These are phyloP conservation scores for Phoxinus dragarum DNA, from an alignment of 2,797 vertebrate species.

Conservation along the genomic window DNA sequence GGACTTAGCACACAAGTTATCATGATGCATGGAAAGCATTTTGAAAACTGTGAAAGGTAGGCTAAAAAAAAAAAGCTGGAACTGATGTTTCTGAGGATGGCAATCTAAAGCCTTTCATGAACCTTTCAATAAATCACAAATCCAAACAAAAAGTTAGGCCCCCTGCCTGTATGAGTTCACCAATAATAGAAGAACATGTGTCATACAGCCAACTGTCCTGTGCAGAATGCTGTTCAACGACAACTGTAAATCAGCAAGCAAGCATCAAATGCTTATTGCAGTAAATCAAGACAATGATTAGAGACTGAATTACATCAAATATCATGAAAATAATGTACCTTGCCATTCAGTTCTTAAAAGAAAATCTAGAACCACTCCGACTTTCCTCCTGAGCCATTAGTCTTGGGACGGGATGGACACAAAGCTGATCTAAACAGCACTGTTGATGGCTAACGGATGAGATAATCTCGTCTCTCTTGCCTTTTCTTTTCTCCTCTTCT, in stretches of 20 bases:
- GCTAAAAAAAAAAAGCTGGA: neutral
- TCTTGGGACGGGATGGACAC: constrained; percentile 63
- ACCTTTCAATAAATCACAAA: constrained; percentile 12
- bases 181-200: neutral
- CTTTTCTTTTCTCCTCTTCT: constrained; percentile 75
- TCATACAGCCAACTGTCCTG: neutral
- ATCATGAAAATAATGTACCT: constrained; percentile 9
- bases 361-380: constrained; percentile 19
- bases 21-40: constrained; percentile 41
- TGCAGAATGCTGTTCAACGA: neutral
- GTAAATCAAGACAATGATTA: neutral
- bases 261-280: neutral
- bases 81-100: neutral
- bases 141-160: constrained; percentile 3
- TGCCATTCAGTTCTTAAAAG: neutral
- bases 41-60: constrained; percentile 23
- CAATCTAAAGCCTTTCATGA: neutral
- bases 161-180: neutral
- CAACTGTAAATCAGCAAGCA: neutral
- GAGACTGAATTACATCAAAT: neutral
- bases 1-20: constrained; percentile 47
- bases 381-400: constrained; percentile 66
- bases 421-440: constrained; percentile 77
- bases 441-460: constrained; percentile 80
- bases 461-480: constrained; percentile 74